Evolutionary conservation across 1,140 invertebrate genomes (phyloP), one percentile per base, ranked within the genome.

Genomic region (Drosophila azteca): DNA sequence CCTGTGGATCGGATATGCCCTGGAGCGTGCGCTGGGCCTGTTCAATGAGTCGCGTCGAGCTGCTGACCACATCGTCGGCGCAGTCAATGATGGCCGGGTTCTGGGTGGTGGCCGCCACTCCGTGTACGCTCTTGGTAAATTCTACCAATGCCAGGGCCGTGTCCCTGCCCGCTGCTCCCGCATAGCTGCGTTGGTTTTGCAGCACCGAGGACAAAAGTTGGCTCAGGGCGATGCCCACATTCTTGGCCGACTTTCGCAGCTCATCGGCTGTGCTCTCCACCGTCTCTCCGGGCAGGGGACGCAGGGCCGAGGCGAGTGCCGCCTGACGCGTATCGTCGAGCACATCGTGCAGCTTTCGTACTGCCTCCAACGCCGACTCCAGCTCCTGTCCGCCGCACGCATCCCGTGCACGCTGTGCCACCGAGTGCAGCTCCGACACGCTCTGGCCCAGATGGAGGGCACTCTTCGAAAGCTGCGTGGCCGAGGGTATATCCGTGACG

Each of bases 341-440:
- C 83, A 99, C 97, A 44, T 94, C 94, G 85, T 97, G 95, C 26
- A 99, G 93, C 49, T 94, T 95, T 3, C 94, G 93, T 29, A 99
- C 96, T 17, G 97, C 93, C 70, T 98, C 96, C 17, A 97, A 93
- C 0, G 97, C 97, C 0, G 96, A 95, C 74, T 97, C 95, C 48
- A 96, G 91, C 85, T 98, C 97, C 65, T 97, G 92, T n/a, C 96
- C 96, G 69, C 96, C 96, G 90, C 97, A 98, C 1, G 96, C 96
- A 87, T 98, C 96, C 74, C 97, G 95, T 0, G 97, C 96, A 26
- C 97, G 95, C 52, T 94, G 95, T 0, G 98, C 94, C 6, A 97
- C 95, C 22, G 95, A 95, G 64, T 93, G 93, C 58, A 92, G 52
- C 93, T 95, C 51, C 95, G 92, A 80, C 90, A 94, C 83, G 75